Conservation (phyloP, 2,113 vertebrate genomes). For the Sapayoa aenigma region DNA sequence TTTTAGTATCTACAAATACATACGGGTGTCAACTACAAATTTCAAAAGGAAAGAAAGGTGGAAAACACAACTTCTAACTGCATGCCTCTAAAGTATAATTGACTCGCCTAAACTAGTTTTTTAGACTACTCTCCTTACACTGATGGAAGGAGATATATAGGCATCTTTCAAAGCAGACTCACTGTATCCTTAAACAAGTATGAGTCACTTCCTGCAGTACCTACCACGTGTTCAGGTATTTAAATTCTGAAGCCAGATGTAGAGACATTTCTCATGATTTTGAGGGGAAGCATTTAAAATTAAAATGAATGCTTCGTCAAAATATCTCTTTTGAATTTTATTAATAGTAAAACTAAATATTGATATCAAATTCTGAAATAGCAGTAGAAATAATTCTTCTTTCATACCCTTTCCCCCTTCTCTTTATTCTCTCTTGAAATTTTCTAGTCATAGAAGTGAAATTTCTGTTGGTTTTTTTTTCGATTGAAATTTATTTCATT, state of each 20-base stretch:
- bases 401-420: background rate
- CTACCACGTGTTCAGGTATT: background rate
- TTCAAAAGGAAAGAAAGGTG: background rate
- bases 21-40: background rate
- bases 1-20: fast-evolving
- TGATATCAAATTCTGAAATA: background rate
- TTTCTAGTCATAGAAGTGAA: background rate
- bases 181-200: background rate
- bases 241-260: background rate
- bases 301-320: background rate
- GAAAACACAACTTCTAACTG: background rate
- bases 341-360: background rate
- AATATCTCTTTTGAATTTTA: background rate
- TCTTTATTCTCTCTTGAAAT: background rate
- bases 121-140: background rate
- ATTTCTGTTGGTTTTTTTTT: background rate
- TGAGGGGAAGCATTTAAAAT: background rate
- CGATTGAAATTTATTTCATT: background rate
- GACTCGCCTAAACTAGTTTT: background rate
- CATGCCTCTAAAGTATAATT: background rate
- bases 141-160: background rate
- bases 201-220: background rate
- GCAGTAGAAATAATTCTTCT: background rate
- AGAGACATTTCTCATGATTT: background rate
- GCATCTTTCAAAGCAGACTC: background rate